Evolutionary conservation across 2,113 vertebrate genomes (phyloP).

Genomic region (Sebastes fasciatus): DNA sequence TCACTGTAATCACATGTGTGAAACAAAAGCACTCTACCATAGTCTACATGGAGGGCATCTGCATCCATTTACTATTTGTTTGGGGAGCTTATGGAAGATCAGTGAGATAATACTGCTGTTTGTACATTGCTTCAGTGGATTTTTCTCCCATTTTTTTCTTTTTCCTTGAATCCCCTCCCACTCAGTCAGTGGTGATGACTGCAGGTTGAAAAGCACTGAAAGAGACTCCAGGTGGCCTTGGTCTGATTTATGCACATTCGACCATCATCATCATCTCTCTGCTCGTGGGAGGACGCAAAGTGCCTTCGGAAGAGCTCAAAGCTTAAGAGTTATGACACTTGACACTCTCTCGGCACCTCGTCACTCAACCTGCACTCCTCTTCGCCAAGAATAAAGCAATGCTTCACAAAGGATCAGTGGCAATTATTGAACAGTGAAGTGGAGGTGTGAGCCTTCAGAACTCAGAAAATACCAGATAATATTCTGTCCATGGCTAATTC

Average conservation of each 20-base stretch:
- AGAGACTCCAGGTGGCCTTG: background rate
- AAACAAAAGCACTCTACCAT: background rate
- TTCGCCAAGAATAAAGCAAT: background rate
- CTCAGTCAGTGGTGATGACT: background rate
- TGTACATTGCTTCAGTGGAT: background rate
- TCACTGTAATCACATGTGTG: constrained; percentile 45
- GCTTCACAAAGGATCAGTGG: background rate
- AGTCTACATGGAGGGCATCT: background rate
- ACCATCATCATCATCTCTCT: background rate
- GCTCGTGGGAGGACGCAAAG: background rate
- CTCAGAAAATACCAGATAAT: background rate
- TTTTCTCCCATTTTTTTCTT: background rate
- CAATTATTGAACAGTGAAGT: background rate
- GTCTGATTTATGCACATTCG: background rate
- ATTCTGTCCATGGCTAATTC: background rate
- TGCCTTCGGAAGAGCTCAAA: background rate
- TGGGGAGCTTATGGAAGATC: background rate
- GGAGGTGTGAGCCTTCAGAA: background rate
- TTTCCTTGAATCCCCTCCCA: background rate
- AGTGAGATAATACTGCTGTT: background rate
- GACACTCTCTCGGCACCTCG: background rate
- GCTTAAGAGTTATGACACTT: background rate
- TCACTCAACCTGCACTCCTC: background rate
- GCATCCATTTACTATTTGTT: background rate
- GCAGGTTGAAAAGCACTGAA: background rate